Evolutionary conservation across 2,888 invertebrate genomes (phyloP), one percentile per base, ranked within the genome.

Genomic region (Cantharis lateralis): DNA sequence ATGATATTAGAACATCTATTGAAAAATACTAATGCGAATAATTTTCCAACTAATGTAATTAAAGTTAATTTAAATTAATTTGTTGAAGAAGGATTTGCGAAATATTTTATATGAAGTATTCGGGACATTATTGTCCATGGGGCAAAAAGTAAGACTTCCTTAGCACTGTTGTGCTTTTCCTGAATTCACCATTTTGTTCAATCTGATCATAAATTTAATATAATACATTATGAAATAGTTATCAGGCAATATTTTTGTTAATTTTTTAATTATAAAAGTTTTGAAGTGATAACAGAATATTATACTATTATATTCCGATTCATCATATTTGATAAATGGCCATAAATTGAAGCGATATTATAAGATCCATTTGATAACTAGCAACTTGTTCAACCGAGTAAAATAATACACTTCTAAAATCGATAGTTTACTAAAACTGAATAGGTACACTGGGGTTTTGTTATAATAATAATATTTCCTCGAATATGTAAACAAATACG

Each of bases 381-480:
- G 48, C 48, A 48, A 48, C 48, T 48, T 48, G 48, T 48, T 48
- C 48, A 48, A 48, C 48, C n/a, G 48, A 9, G 20, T 66, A 66
- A 66, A 66, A 66, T 66, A 66, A 66, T 66, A 24, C 20, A 66
- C 5, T 48, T n/a, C 20, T 18, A 66, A 20, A 66, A 66, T 66
- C 64, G 64, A 66, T 66, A 66, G 64, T 66, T 66, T 66, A 66
- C 15, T 66, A 66, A n/a, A 66, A 66, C 64, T 20, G 20, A 66
- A 20, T 9, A n/a, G 48, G 48, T 48, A 48, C 3, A 48, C 48
- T 48, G n/a, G 48, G 48, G 48, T 48, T 48, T 48, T n/a, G n/a
- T 48, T 7, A 48, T 48, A 48, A 48, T 48, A 32, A 32, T 32
- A 32, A 48, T 48, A 48, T 48, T 48, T 48, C n/a, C 48, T 48